A percentile compares a stretch with the other conserved stretches of the same genome.
Evolutionary conservation across 2,888 invertebrate genomes (phyloP).

Genomic region (Pantelozetes paolii): DNA sequence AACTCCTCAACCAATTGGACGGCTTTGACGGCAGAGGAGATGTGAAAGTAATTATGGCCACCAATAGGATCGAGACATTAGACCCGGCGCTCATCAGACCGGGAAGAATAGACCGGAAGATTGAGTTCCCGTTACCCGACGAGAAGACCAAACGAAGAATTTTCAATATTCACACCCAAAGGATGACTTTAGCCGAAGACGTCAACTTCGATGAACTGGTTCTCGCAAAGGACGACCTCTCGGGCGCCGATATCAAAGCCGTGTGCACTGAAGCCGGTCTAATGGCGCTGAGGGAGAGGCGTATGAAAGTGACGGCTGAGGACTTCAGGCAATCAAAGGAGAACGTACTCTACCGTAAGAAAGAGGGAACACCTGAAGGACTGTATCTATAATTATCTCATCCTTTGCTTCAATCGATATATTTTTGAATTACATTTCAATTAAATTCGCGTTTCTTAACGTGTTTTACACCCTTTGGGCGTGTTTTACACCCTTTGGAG

Average conservation of each 20-base stretch:
- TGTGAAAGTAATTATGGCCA: constrained; percentile 97
- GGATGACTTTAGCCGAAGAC: constrained; percentile 96
- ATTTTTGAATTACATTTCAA: no score
- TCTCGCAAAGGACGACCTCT: constrained; percentile 95
- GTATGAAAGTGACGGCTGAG: constrained; percentile 96
- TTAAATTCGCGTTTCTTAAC: no score
- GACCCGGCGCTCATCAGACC: constrained; percentile 95
- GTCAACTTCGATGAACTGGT: constrained; percentile 99
- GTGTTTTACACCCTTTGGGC: no score
- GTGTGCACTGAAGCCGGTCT: constrained; percentile 99
- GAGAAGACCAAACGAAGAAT: constrained; percentile 83
- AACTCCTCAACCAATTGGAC: constrained; percentile 98
- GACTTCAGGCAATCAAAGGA: constrained; percentile 97
- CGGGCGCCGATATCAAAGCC: constrained; percentile 98
- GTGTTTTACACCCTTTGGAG: no score
- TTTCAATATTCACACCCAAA: constrained; percentile 94
- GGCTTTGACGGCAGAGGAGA: constrained; percentile 99
- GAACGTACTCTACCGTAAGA: constrained; percentile 96
- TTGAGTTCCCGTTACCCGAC: constrained; percentile 97
- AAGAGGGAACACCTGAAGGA: constrained; percentile 96
- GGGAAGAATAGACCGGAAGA: constrained; percentile 94
- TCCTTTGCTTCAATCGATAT: neutral
- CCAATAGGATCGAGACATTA: constrained; percentile 93
- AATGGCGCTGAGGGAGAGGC: constrained; percentile 98
- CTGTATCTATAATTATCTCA: constrained; percentile 40